Base-by-base conservation (phyloP, 2,888 invertebrate genomes). In the Latheticus oryzae region DNA sequence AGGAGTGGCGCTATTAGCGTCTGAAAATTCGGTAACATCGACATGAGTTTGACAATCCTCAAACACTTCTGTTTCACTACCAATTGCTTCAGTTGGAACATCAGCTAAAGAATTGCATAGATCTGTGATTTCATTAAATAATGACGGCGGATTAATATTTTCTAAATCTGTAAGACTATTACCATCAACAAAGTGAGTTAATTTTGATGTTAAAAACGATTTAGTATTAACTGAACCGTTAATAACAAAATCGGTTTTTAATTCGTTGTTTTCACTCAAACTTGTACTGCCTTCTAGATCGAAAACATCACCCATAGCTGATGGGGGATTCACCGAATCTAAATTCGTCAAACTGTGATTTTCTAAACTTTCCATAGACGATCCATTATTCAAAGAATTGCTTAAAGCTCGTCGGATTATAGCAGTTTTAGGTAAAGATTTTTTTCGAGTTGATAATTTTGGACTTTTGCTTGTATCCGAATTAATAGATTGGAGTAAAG, bases 261-360 rank as follows among this genome's bases (percentile, higher is more conserved):
- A 17, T 53, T 90, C 91, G 0, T 85, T 89, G 2, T 88, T 84
- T 78, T 93, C 93, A 0, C 88, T 88, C 54, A 93, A 88, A 73
- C 93, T 93, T 0, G 90, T 89, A 62, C 93, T 93, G 60, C 87
- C 86, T 63, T 90, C 90, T 85, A 90, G 85, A 67, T 94, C 93
- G 70, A 71, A 54, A 2, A 74, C 65, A 3, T 66, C 71, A 54
- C 90, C 90, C 87, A 93, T 88, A 61, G 89, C 84, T 0, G 92
- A 91, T 0, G 94, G 93, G 1, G 93, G 93, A 73, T 91, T 91
- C 1, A 93, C 85, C 61, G 89, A 88, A 19, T 94, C 93, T 17
- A 93, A 78, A 71, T 91, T 90, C 3, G 85, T 85, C 30, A 82
- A 78, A 66, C 87, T 83, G 59, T 83, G 77, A 54, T 81, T 84